Evolutionary conservation across 2,113 vertebrate genomes (phyloP), one percentile per base, ranked within the genome.

Genomic region (Alexandromys fortis): DNA sequence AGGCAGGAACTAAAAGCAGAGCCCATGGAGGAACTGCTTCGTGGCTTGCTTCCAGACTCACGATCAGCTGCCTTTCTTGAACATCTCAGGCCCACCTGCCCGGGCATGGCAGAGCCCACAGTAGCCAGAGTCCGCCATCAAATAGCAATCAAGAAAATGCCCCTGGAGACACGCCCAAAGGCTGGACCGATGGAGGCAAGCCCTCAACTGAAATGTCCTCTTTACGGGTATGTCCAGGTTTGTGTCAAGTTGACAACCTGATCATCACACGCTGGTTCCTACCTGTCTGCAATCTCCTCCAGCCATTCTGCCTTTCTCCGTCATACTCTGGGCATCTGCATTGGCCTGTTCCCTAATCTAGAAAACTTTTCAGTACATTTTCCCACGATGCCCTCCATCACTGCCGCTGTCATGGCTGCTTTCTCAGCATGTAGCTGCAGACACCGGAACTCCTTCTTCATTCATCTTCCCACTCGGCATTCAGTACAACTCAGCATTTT

Each of bases 391-490:
- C 5, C 16, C 3, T 58, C 52, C 26, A 16, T 47, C 89, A 22
- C 38, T 26, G 33, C 70, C 5, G 5, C n/a, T 2, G 33, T 70
- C 16, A 0, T 1, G 35, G 88, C 14, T 2, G 0, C 78, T 14
- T 63, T 30, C 45, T 58, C 55, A 13, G 19, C 35, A 33, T 24
- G 8, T 8, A 5, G 30, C 12, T 16, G 12, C 61, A 24, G 19
- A 55, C 67, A 14, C 35, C 4, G 12, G 5, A 33, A 19, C 12
- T 7, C 70, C 8, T 7, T 52, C 67, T 55, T 4, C 35, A 26
- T 35, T n/a, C 30, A 26, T 78, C 52, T 49, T 16, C 38, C 81
- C 73, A 55, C 63, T 88, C 2, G 30, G 13, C n/a, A 8, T 47
- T 73, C 5, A 19, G 11, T 42, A 42, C 26, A 7, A 7, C 0